These are phyloP conservation scores for Acrocephalus kingi DNA, from an alignment of 2,113 vertebrate species.

Conservation along the genomic window DNA sequence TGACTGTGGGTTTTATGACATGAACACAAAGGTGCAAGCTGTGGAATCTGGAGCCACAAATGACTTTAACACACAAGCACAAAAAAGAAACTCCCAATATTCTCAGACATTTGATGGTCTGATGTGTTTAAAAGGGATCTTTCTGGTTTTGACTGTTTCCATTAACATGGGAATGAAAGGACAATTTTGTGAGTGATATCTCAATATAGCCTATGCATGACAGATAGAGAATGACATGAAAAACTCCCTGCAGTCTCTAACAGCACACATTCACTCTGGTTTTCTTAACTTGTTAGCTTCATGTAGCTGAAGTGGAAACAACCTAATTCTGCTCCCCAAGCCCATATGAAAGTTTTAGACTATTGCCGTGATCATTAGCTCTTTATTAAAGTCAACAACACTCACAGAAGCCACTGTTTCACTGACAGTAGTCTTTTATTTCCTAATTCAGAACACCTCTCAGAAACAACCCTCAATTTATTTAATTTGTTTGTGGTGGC, in stretches of 20 bases:
- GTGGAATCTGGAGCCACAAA: not conserved
- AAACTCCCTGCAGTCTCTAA: not conserved
- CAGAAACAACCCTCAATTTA: not conserved
- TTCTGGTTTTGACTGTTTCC: not conserved
- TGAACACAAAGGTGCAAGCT: not conserved
- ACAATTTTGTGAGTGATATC: not conserved
- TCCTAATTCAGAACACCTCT: not conserved
- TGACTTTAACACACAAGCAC: not conserved
- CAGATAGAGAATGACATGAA: not conserved
- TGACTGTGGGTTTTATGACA: not conserved
- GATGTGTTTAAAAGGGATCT: not conserved
- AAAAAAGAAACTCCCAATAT: not conserved
- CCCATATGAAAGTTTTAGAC: not conserved
- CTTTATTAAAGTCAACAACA: not conserved
- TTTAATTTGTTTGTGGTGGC: not conserved
- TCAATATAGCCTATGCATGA: not conserved
- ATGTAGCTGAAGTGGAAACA: not conserved
- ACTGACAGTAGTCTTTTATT: not conserved
- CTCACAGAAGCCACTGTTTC: not conserved
- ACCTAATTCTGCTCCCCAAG: not conserved
- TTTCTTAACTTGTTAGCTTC: not conserved
- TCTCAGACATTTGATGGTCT: not conserved
- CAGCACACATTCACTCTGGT: not conserved
- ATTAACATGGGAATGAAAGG: not conserved
- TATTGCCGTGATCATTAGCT: not conserved